Evolutionary conservation across 2,113 vertebrate species (phyloP).

Genomic region (Odontophorus gujanensis): DNA sequence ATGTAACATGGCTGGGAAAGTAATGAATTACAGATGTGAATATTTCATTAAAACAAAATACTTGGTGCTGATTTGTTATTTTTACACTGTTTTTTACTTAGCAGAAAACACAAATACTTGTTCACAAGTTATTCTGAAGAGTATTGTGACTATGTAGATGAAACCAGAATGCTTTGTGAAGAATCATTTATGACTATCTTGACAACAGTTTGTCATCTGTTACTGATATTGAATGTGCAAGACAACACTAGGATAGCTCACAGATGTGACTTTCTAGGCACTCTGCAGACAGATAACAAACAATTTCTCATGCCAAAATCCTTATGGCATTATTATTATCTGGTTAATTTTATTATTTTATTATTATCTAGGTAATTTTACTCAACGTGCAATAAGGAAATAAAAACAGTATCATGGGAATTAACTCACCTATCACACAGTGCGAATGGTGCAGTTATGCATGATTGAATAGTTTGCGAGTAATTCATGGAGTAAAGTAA

Average conservation of each 20-base stretch:
- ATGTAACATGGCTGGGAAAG: not conserved
- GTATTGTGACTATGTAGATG: not conserved
- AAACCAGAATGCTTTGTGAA: not conserved
- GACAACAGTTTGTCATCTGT: not conserved
- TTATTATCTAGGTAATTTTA: not conserved
- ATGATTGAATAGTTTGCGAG: not conserved
- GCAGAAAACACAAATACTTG: not conserved
- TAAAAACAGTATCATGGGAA: not conserved
- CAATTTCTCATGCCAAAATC: not conserved
- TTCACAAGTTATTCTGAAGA: not conserved
- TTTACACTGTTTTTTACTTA: not conserved
- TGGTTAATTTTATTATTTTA: not conserved
- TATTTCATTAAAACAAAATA: constrained; percentile 7
- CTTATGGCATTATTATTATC: not conserved
- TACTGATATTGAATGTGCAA: not conserved
- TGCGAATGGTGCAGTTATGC: not conserved
- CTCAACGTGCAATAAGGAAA: not conserved
- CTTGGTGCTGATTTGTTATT: not conserved
- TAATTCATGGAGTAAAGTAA: not conserved
- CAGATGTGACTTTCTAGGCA: not conserved
- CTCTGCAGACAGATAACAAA: not conserved
- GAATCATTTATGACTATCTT: not conserved
- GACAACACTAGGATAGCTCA: not conserved
- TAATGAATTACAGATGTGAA: not conserved
- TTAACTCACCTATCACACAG: constrained; percentile 2